Evolutionary conservation across 2,797 vertebrate genomes (phyloP), one percentile per base, ranked within the genome.

Genomic region (Clarias pachynema): DNA sequence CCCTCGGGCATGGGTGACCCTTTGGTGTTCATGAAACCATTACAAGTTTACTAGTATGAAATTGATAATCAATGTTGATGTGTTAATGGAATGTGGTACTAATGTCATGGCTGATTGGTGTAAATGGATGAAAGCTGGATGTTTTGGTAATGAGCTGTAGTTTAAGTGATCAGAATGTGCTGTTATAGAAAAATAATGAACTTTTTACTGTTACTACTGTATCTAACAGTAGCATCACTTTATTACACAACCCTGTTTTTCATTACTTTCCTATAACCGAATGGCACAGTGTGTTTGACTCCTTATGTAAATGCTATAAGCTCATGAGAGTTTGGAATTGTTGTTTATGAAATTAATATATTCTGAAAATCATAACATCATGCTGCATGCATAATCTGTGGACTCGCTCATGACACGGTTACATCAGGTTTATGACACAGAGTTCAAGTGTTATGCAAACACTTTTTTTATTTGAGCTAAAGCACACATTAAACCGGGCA

Each of bases 361-460:
- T 73, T 73, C 40, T 16, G 12, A n/a, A 73, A 73, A 49, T 14
- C 12, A 1, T 73, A 15, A 49, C 40, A 26, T 53, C 44, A 10
- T 3, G 2, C 34, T 79, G 24, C 59, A 63, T 16, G 14, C 16
- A n/a, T 63, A 63, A 26, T 63, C 22, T 15, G 3, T 0, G 53
- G 72, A 20, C 53, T 29, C 53, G 12, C 57, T 77, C 22, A 34
- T 22, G 53, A 24, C 53, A 59, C 0, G 53, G 4, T 59, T 59
- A n/a, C 22, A n/a, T 49, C 62, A 29, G 16, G 26, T 80, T 80
- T 65, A 49, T 29, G 60, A 65, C 10, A 7, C 60, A 29, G 37
- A 65, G 78, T 65, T 65, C 60, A 80, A 80, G 37, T 80, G 78
- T 80, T 65, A 65, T 4, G 40, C 78, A 65, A 80, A 66, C 37